Conservation (phyloP, 53 echinoderm and acorn worm genomes). For the Holothuria scabra region DNA sequence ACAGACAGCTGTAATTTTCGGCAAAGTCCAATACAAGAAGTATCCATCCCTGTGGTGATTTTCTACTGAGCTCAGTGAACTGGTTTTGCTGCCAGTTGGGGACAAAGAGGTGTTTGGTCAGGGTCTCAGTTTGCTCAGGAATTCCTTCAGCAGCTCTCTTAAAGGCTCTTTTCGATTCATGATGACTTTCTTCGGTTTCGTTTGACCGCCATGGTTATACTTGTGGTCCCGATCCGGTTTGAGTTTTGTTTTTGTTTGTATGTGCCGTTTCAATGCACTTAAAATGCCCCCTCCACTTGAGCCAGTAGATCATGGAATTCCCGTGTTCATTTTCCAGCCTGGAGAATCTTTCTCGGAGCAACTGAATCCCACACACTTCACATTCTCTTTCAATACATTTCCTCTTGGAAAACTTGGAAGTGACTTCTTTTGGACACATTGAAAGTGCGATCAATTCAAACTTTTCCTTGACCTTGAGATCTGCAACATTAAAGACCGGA, state of each 20-base stretch:
- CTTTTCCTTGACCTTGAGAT: slow-evolving; percentile 45
- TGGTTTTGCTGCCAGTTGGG: slow-evolving; percentile 48
- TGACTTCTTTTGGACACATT: neutral
- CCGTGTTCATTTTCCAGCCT: slow-evolving; percentile 1
- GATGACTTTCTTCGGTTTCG: slow-evolving; percentile 10
- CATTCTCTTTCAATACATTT: neutral
- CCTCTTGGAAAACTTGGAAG: neutral
- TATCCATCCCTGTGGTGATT: slow-evolving; percentile 45
- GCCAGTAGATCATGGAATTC: slow-evolving; percentile 18
- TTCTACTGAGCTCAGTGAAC: slow-evolving; percentile 36
- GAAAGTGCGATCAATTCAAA: neutral
- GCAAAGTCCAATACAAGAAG: slow-evolving; percentile 72
- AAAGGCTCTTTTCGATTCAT: neutral
- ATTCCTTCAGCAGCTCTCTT: slow-evolving; percentile 14
- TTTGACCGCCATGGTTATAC: neutral
- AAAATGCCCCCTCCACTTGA: slow-evolving; percentile 29
- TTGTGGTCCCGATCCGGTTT: too few relatives aligned
- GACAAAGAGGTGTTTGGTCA: slow-evolving; percentile 46
- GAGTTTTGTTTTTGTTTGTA: too few relatives aligned
- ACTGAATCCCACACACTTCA: neutral
- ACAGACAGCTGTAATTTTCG: slow-evolving; percentile 57
- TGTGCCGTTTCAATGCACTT: too few relatives aligned
- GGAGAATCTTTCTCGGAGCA: neutral
- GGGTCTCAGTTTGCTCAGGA: slow-evolving; percentile 25
- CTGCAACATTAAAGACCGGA: slow-evolving; percentile 8